phyloP scores from a whole-genome alignment of 2,797 vertebrate species.

The Tokudaia muenninki region DNA sequence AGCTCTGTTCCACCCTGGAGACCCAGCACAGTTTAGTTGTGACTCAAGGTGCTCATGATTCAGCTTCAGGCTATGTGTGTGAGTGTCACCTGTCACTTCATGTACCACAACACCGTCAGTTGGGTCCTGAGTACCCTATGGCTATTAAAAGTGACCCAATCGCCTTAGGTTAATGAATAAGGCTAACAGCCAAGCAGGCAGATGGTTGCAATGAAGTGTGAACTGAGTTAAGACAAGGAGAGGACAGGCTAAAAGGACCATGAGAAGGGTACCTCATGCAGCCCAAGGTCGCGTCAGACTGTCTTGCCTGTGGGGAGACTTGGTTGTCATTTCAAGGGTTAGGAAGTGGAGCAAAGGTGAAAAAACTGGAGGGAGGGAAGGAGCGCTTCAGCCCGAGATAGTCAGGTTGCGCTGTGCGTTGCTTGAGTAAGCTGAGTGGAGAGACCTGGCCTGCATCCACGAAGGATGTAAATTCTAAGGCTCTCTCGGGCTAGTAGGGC shows the following conservation, averaged over 20 bases:
- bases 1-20: not conserved
- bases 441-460: not conserved
- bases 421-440: not conserved
- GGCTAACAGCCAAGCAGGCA: not conserved
- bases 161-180: not conserved
- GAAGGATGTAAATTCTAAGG: not conserved
- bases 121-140: not conserved
- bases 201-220: not conserved
- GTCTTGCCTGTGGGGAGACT: not conserved
- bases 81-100: not conserved
- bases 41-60: not conserved
- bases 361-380: not conserved
- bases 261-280: not conserved
- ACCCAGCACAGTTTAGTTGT: accelerated
- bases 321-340: not conserved
- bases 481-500: not conserved
- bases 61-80: not conserved
- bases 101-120: not conserved
- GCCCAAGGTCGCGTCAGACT: not conserved
- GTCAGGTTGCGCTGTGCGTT: not conserved
- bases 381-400: not conserved
- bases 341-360: not conserved
- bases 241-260: not conserved
- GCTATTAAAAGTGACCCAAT: not conserved
- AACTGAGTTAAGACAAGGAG: not conserved